Evolutionary conservation across 1,140 invertebrate genomes (phyloP), one percentile per base, ranked within the genome.

Genomic region (Chrysomallon squamiferum): DNA sequence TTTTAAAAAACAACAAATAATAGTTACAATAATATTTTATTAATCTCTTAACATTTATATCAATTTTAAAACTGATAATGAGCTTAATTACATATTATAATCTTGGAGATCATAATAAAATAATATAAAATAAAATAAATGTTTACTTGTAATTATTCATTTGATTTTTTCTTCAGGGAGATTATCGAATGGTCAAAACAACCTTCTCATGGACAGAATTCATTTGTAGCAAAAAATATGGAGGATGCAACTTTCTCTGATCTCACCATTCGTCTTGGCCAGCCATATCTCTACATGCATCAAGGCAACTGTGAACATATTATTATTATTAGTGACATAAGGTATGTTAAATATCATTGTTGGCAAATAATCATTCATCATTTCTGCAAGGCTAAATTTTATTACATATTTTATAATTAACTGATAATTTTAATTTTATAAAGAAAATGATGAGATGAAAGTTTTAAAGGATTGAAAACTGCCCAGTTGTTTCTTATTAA

Each of bases 251-350:
- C 77, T 6, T 88, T 95, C 50, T 84, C 89, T 50, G 89, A 92
- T 66, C 84, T 95, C 0, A 81, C 78, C 1, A 70, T 93, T 2
- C 86, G 87, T 61, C 87, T 94, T 57, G 93, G 93, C 0, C 90
- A 90, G 77, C 92, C 93, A 0, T 96, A 94, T 85, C 86, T 92
- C 33, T 82, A 79, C 32, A 60, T 74, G 52, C 81, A 83, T 61
- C 92, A 94, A 82, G 94, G 93, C n/a, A 89, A 90, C 74, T 96
- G 95, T 85, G 93, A 96, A 82, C 95, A 96, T 84, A 76, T 95
- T 0, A 88, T 96, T 74, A 86, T 91, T 1, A 91, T 96, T 72
- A 90, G 89, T 11, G 91, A 94, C 82, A 87, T 89, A 3, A 88
- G 89, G 89, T 86, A 66, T 50, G 41, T 45, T 13, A 32, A 45